Evolutionary conservation across 2,797 vertebrate species (phyloP).

Genomic region (Gallinago stenura): DNA sequence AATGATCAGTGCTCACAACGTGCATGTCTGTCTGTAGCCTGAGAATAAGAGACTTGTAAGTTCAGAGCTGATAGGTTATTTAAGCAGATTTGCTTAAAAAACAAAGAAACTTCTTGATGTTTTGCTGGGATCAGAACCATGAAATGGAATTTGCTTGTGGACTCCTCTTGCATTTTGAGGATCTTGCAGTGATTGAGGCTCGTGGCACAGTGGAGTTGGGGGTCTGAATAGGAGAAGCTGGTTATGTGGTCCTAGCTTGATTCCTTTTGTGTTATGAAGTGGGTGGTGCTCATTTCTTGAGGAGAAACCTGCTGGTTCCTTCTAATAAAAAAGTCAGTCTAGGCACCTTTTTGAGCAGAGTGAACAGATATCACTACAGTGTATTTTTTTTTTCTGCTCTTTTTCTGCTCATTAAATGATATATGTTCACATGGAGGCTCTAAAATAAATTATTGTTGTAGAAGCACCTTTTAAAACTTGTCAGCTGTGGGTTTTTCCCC

Average conservation of each 20-base stretch:
- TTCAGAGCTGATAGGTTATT: background rate
- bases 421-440: background rate
- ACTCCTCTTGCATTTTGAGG: background rate
- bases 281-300: background rate
- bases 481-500: slow-evolving; percentile 33
- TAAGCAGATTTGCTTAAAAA: background rate
- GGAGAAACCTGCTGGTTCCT: background rate
- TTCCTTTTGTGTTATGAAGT: background rate
- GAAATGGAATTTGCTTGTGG: background rate
- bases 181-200: background rate
- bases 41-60: background rate
- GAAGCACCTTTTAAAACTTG: slow-evolving; percentile 59
- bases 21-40: accelerated
- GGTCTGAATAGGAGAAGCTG: background rate
- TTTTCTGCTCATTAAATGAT: background rate
- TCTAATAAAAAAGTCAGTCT: background rate
- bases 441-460: slow-evolving; percentile 12
- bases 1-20: background rate
- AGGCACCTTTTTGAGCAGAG: background rate
- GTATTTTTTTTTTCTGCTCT: background rate
- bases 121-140: background rate
- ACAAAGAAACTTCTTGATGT: background rate
- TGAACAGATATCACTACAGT: accelerated
- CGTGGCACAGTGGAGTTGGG: accelerated
- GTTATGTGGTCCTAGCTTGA: background rate